Evolutionary conservation across 2,113 vertebrate species (phyloP).

Genomic region (Saguinus imperator): DNA sequence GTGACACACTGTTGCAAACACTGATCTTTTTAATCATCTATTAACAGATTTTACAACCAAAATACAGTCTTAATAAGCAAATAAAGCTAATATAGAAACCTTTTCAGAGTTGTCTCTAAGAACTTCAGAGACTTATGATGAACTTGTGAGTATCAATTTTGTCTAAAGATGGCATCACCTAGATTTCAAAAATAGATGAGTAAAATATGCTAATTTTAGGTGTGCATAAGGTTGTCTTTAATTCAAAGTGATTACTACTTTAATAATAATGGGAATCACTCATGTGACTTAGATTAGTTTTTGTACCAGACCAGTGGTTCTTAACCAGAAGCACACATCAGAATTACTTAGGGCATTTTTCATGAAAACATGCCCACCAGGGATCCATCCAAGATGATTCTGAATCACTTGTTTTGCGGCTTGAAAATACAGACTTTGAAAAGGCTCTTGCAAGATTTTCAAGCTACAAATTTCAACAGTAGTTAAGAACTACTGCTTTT

Average conservation of each 20-base stretch:
- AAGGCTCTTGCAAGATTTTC: not conserved
- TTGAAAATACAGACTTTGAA: not conserved
- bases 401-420: not conserved
- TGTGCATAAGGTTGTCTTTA: not conserved
- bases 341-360: not conserved
- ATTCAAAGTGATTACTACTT: not conserved
- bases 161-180: not conserved
- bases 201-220: not conserved
- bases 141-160: not conserved
- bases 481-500: not conserved
- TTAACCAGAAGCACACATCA: not conserved
- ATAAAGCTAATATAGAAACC: conserved; percentile 66
- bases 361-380: not conserved
- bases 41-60: conserved; percentile 63
- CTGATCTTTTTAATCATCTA: conserved; percentile 58
- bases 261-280: not conserved
- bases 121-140: not conserved
- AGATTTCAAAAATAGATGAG: not conserved
- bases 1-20: conserved; percentile 45
- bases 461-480: not conserved
- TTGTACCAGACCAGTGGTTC: not conserved
- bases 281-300: not conserved
- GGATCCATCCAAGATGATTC: not conserved
- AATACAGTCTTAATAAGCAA: conserved; percentile 67
- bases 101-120: conserved; percentile 69